Evolutionary conservation across 2,113 vertebrate species (phyloP), one percentile per base, ranked within the genome.

Genomic region (Bungarus multicinctus): DNA sequence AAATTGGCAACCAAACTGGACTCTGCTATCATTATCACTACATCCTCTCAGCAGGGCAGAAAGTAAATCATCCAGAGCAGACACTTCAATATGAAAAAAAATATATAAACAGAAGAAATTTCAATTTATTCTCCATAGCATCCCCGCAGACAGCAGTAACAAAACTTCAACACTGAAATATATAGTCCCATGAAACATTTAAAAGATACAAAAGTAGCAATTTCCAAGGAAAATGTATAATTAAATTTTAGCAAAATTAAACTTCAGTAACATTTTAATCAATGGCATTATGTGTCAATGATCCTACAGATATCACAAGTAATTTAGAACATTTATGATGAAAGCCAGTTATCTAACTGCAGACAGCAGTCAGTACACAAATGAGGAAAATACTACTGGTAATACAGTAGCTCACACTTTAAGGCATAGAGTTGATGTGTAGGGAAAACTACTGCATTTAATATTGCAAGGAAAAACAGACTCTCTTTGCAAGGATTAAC

Each of bases 11-110:
- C 94, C 91, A 97, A 74, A 94, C 96, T 96, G 88, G 98, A 97
- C 94, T 98, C 98, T 9, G 98, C 97, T 97, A 98, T 99, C 98
- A 99, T 99, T 91, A 97, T 98, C 96, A 54, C 97, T 88, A 96
- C 96, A 98, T 98, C 74, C 52, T 92, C 92, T 96, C 95, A 92
- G 91, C 86, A 16, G 91, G 86, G 2, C 39, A 34, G 89, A 4
- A 91, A 53, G 27, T 58, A 45, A 60, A 27, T 85, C 2, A 20
- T 2, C 8, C 0, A 0, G 7, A 54, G 0, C 87, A 5, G 92
- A 25, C 64, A 85, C 85, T 60, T 91, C 91, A 30, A 1, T 30
- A 0, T 30, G 50, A 58, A 0, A 3, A 3, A 57, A 90, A 2
- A 50, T 47, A 74, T 50, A 27, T 20, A 1, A 34, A 39, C 74